Conservation (phyloP, 2,797 vertebrate genomes). For the Argya squamiceps region DNA sequence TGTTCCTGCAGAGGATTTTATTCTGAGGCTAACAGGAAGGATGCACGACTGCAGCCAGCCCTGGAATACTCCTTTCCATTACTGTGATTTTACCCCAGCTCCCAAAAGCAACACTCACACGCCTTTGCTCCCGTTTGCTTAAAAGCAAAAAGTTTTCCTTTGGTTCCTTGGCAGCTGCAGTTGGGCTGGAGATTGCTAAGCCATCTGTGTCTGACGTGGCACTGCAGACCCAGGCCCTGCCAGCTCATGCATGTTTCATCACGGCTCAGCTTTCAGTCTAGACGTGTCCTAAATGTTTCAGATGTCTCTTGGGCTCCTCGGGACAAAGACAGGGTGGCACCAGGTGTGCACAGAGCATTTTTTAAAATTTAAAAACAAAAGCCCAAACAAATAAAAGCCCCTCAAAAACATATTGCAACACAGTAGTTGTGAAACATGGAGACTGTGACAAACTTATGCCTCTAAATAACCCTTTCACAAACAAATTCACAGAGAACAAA, state of each 20-base stretch:
- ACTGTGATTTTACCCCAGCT: not conserved
- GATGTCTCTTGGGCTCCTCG: not conserved
- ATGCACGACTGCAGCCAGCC: not conserved
- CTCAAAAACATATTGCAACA: not conserved
- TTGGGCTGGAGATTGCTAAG: not conserved
- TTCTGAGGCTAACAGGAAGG: not conserved
- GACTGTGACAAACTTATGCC: not conserved
- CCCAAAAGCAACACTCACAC: not conserved
- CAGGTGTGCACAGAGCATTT: not conserved
- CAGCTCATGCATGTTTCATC: not conserved
- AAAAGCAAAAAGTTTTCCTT: not conserved
- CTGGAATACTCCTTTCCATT: not conserved
- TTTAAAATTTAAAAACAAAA: accelerated
- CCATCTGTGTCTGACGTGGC: not conserved
- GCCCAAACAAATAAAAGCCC: not conserved
- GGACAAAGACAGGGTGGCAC: not conserved
- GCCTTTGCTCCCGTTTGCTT: not conserved
- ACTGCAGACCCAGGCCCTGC: not conserved
- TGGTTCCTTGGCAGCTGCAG: not conserved
- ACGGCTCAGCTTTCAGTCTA: not conserved
- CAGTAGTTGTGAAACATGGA: not conserved
- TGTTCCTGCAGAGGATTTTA: not conserved
- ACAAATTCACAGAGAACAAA: not conserved
- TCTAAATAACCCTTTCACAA: not conserved
- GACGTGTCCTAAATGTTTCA: not conserved